Percentiles rank a stretch among this genome's conserved stretches.
These are phyloP conservation scores for Hemicentrotus pulcherrimus DNA, from an alignment of 35 echinoderm and acorn worm species.

Conservation along the genomic window DNA sequence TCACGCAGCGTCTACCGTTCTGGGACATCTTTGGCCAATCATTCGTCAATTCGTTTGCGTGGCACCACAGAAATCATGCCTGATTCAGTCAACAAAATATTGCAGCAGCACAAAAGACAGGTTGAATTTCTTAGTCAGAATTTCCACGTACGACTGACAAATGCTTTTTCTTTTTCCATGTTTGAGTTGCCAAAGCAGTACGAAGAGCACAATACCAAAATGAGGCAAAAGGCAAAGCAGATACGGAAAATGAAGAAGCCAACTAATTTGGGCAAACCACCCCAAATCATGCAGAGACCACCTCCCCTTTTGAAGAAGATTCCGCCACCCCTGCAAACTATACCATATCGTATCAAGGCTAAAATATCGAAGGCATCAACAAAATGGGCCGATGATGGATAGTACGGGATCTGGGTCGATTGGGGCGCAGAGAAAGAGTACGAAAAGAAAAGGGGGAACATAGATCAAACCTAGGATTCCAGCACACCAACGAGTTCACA, in stretches of 20 bases:
- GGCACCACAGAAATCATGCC: conserved; percentile 42
- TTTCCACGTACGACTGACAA: conserved; percentile 67
- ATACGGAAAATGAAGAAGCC: conserved; percentile 73
- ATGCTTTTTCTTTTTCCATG: conserved; percentile 83
- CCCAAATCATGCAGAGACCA: conserved; percentile 46
- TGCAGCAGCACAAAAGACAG: conserved; percentile 61
- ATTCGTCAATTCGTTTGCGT: not conserved
- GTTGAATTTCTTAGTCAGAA: conserved; percentile 50
- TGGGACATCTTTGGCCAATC: not conserved
- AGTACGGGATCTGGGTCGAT: not conserved
- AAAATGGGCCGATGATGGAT: not conserved
- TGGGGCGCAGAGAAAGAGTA: not conserved
- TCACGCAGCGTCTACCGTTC: conserved; percentile 17
- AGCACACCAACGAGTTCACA: not conserved
- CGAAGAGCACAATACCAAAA: conserved; percentile 48
- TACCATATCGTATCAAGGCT: conserved; percentile 14
- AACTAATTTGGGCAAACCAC: conserved; percentile 48
- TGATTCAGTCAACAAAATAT: conserved; percentile 78
- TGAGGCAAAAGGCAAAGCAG: conserved; percentile 54
- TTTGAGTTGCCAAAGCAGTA: conserved; percentile 74
- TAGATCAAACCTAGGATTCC: not conserved
- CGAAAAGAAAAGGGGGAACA: not conserved
- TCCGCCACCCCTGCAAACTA: not conserved
- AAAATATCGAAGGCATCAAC: not conserved
- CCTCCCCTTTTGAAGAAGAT: conserved; percentile 3